Conservation (phyloP, 2,888 invertebrate species). For the Andrena haemorrhoa region DNA sequence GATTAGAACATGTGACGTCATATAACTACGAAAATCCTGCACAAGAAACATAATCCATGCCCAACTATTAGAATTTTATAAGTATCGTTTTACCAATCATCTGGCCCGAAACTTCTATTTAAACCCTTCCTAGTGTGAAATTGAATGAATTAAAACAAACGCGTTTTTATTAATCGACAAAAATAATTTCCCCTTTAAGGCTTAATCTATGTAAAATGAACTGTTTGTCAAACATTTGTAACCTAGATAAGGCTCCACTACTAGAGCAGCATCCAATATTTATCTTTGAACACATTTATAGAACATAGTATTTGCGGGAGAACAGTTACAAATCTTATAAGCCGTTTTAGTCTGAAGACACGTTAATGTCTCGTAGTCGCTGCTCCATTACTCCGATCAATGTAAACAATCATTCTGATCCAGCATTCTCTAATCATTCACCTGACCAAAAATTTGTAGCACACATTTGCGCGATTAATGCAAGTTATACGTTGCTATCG, state of each 20-base stretch:
- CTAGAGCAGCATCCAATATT: slow-evolving; percentile 4
- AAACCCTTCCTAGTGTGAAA: neutral
- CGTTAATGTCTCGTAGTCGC: neutral
- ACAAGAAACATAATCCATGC: neutral
- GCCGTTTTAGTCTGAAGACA: neutral
- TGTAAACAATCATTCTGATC: neutral
- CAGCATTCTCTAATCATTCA: neutral
- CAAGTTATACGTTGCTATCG: neutral
- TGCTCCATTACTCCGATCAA: neutral
- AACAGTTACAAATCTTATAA: slow-evolving; percentile 6
- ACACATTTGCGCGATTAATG: neutral
- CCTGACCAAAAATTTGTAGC: neutral
- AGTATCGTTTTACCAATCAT: neutral
- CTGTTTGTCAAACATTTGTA: slow-evolving; percentile 1
- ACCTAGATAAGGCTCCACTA: slow-evolving; percentile 1
- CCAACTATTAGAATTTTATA: neutral
- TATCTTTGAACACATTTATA: slow-evolving; percentile 49
- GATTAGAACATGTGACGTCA: neutral
- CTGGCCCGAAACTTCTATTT: neutral
- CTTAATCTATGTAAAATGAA: slow-evolving; percentile 11
- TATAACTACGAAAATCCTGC: neutral
- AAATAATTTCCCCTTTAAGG: slow-evolving; percentile 11
- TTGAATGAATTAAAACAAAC: slow-evolving; percentile 1
- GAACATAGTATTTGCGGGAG: slow-evolving; percentile 18
- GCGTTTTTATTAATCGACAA: slow-evolving; percentile 4